Evolutionary conservation across 1,140 invertebrate species (phyloP).

Genomic region (Pogonognathellus flavescens): DNA sequence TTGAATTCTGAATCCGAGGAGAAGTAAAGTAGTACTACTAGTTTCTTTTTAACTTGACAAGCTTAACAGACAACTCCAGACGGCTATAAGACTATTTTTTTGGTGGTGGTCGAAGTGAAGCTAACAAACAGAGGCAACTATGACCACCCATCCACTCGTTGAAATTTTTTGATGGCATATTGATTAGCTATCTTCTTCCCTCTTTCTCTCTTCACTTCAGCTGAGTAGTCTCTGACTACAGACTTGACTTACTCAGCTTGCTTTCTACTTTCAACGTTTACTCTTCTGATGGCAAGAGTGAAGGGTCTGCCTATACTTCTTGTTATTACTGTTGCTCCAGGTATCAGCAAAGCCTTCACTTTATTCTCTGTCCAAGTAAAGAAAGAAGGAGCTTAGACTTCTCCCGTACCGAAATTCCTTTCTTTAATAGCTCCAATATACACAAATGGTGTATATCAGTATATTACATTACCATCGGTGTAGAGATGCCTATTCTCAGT

Average conservation of each 20-base stretch:
- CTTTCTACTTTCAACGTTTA: conserved; percentile 21
- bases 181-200: conserved; percentile 41
- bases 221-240: not conserved
- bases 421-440: too few species aligned
- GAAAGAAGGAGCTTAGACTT: too few species aligned
- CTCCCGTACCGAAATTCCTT: too few species aligned
- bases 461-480: too few species aligned
- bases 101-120: too few species aligned
- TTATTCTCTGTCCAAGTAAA: too few species aligned
- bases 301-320: not conserved
- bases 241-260: not conserved
- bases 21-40: not conserved
- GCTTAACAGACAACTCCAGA: conserved; percentile 8
- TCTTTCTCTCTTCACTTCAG: conserved; percentile 1
- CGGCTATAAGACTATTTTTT: not conserved
- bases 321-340: too few species aligned
- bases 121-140: too few species aligned
- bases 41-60: conserved; percentile 21
- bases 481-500: too few species aligned
- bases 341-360: too few species aligned
- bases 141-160: conserved; percentile 6
- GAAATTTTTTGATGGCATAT: conserved; percentile 49
- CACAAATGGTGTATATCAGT: too few species aligned
- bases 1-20: conserved; percentile 4
- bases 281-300: not conserved